phyloP scores from a whole-genome alignment of 2,888 invertebrate genomes.

The Catocala fraxini region DNA sequence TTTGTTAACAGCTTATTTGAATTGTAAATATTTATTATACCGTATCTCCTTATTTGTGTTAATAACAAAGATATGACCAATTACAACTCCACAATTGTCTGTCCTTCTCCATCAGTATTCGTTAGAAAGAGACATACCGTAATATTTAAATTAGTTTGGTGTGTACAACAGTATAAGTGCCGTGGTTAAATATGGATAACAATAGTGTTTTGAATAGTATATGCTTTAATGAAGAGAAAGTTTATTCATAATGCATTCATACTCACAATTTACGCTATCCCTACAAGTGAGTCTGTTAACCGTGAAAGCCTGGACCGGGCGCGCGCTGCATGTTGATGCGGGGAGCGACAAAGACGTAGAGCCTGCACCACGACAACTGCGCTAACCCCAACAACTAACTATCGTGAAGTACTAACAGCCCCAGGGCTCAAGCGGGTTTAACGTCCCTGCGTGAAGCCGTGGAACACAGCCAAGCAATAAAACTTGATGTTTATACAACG shows the following conservation, averaged over 20 bases:
- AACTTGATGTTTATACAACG: conserved; percentile 84
- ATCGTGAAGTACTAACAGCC: conserved; percentile 76
- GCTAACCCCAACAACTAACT: conserved; percentile 67
- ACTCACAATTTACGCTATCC: conserved; percentile 33
- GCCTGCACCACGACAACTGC: conserved; percentile 43
- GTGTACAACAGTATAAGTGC: background rate
- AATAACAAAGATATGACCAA: no score
- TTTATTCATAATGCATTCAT: conserved; percentile 29
- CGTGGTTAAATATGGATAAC: background rate
- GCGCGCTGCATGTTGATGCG: conserved; percentile 55
- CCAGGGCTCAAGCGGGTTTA: conserved; percentile 75
- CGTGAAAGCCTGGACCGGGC: conserved; percentile 52
- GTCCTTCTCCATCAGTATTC: no score
- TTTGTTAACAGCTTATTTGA: no score
- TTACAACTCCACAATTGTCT: no score
- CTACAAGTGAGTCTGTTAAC: conserved; percentile 37
- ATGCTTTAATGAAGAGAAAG: conserved; percentile 34
- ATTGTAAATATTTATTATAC: no score
- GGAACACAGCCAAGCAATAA: conserved; percentile 87
- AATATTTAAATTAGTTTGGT: no score
- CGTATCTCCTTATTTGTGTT: no score
- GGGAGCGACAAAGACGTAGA: conserved; percentile 23
- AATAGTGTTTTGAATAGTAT: conserved; percentile 8
- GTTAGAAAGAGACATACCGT: no score
- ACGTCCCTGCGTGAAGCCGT: conserved; percentile 84